A percentile compares a stretch with the other conserved stretches of the same genome.
Evolutionary conservation across 2,797 vertebrate genomes (phyloP).

Genomic region (Megalops cyprinoides): DNA sequence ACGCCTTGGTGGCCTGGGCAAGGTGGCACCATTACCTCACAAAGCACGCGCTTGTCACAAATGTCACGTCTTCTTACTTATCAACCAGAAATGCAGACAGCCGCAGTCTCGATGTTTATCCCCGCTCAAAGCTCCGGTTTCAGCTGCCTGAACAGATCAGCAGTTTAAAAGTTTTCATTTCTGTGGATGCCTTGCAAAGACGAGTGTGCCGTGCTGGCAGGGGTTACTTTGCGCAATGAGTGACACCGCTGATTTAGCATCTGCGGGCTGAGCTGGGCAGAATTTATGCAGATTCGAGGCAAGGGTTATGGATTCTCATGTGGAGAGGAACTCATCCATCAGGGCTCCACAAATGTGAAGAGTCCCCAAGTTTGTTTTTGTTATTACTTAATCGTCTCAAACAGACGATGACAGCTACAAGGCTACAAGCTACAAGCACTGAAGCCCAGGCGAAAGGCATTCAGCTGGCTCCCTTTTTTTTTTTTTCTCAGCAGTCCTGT

Average conservation of each 20-base stretch:
- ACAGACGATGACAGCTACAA: neutral
- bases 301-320: constrained; percentile 49
- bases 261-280: constrained; percentile 36
- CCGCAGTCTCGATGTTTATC: constrained; percentile 21
- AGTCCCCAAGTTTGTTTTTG: neutral
- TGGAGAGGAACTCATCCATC: constrained; percentile 67
- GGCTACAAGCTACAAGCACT: no score
- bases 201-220: neutral
- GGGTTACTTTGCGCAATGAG: constrained; percentile 44
- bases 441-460: neutral
- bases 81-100: constrained; percentile 29
- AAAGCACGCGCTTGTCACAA: neutral
- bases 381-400: neutral
- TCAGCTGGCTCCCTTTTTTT: neutral
- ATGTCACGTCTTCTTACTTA: constrained; percentile 18
- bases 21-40: constrained; percentile 3
- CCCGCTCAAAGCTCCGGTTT: constrained; percentile 10
- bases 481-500: neutral
- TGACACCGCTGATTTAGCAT: constrained; percentile 44
- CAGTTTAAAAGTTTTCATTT: constrained; percentile 28
- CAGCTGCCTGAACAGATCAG: constrained; percentile 17
- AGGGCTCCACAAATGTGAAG: constrained; percentile 11
- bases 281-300: constrained; percentile 41
- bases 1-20: neutral
- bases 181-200: constrained; percentile 17